Evolutionary conservation across 2,888 invertebrate species (phyloP), one percentile per base, ranked within the genome.

Genomic region (Leptothorax acervorum): DNA sequence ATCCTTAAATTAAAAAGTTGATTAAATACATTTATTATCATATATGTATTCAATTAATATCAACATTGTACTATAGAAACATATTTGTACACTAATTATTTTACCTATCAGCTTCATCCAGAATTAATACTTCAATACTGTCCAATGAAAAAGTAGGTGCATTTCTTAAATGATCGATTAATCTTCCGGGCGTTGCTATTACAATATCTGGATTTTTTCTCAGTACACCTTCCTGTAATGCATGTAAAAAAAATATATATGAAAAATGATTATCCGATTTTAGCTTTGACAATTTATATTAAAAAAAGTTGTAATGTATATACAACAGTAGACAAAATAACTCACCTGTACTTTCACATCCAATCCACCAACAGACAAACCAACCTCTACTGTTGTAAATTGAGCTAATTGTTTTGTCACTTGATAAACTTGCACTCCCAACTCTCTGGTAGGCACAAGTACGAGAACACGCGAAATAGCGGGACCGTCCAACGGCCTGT

Each of bases 341-440:
- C 91, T 94, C 92, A 95, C 95, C 92, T 96, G 96, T 68, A 95
- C 96, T 95, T 98, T 98, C 8, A 98, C 96, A 94, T 98, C 98
- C 83, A 98, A 95, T 31, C 98, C 98, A 90, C 98, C 98, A 45
- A 98, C 98, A 1, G 98, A 97, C 78, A 99, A 94, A 18, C 97
- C 98, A 39, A 98, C 96, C 91, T 98, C 97, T 45, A 98, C 96
- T 2, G 96, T 95, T 0, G 98, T 98, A 93, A 97, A 98, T 94
- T 99, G 99, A 0, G 98, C 96, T 6, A 99, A 95, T 93, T 99
- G 99, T 91, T 97, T 97, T 0, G 98, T 97, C 1, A 99, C 99
- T 94, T 99, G 97, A 93, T 99, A 99, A 0, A 99, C 99, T 95
- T 99, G 99, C 2, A 99, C 99, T 45, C 99, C 99, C 92, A 99